Base-by-base conservation (phyloP, 2,113 vertebrate species). In the Eptatretus burgeri region DNA sequence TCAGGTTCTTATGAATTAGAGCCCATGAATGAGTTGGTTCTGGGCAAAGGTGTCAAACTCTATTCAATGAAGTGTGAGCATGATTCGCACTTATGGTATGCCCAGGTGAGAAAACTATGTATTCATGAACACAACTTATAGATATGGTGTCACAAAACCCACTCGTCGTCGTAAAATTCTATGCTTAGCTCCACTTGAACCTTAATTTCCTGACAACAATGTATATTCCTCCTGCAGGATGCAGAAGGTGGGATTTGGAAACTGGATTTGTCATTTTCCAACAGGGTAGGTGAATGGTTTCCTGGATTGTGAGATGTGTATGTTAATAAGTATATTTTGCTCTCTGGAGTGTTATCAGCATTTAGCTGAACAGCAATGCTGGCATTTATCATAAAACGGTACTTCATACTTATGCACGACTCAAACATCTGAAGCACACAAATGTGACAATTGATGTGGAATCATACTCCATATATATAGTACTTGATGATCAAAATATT, bases 181-280 rank as follows among this genome's bases (percentile, higher is more conserved):
- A 49, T 62, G 10, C n/a, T 49, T 50, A 56, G 14, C 19, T 17
- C 14, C 62, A 60, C n/a, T 18, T 51, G 17, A 64, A 50, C 2
- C 62, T 11, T 53, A 13, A 13, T 9, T 16, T 10, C 19, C 27
- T 41, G 27, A 41, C 27, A 41, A 41, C 27, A 41, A 41, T 41
- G 53, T 18, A 0, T 68, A 67, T 64, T 65, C 8, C 67, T 66
- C 69, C 64, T 70, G 67, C 70, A 98, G 89, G 89, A 94, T 71
- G 74, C 76, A 51, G 81, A 51, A 52, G 87, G 89, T 70, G 76
- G 75, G 67, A 86, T 96, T 66, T 96, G 88, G 89, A 94, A 84
- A 69, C 75, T 96, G 69, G 84, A 94, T 69, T 78, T 96, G 51
- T 84, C 83, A 13, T 93, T 94, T 75, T 79, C 80, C 66, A 79